Evolutionary conservation across 2,797 vertebrate genomes (phyloP), one percentile per base, ranked within the genome.

Genomic region (Rousettus madagascariensis): DNA sequence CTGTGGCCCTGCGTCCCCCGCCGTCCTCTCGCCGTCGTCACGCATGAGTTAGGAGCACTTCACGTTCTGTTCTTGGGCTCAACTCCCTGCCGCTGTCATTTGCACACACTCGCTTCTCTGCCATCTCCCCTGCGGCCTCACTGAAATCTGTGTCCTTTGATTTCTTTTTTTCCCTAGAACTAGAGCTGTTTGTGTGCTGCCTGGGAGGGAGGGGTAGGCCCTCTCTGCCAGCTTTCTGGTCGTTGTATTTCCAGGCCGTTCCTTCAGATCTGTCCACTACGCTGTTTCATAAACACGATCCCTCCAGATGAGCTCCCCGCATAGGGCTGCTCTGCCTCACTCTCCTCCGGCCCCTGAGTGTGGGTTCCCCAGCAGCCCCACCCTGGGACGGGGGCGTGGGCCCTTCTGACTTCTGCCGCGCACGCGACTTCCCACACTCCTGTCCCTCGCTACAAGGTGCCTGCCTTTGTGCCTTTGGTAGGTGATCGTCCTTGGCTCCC

Each of bases 361-460:
- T 59, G 41, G 33, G 71, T 43, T 84, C 3, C 2, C 4, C 36
- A 41, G 75, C 49, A 43, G n/a, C 46, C 26, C 36, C 65, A 10
- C 74, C 4, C 30, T 30, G 1, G 0, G 22, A 2, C 7, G 20
- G 20, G 61, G n/a, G 28, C 4, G 2, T 0, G 0, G 24, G 20
- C 28, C 41, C 82, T 26, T n/a, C 65, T 11, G 15, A 41, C 55
- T 8, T 77, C 8, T 28, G 55, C 19, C 13, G 7, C 4, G 30
- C 63, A 41, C 15, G 0, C 7, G 41, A 3, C 78, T 77, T 69
- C 24, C 78, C 22, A 9, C 65, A 20, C 17, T 22, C 22, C 71
- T 15, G 0, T 1, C 2, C 28, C 28, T 68, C 38, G 0, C 79
- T 36, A 2, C 8, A 6, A 12, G 4, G 5, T 10, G 36, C 28